phyloP scores from a whole-genome alignment of 2,113 vertebrate genomes.

The Equus przewalskii region DNA sequence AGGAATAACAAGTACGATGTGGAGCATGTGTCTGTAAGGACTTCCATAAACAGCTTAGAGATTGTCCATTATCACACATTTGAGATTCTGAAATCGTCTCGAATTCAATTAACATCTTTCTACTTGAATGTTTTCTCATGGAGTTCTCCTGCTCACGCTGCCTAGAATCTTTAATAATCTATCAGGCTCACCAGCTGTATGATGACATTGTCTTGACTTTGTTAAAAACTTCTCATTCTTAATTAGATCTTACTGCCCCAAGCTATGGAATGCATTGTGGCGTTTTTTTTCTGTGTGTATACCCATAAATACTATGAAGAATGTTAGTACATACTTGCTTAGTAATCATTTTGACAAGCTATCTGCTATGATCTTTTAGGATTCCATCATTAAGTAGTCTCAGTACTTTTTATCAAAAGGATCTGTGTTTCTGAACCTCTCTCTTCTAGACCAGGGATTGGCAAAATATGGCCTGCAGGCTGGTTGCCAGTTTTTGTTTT shows the following conservation, averaged over 20 bases:
- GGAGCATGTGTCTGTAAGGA: neutral
- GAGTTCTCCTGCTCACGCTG: neutral
- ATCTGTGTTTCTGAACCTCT: neutral
- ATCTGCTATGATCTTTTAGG: neutral
- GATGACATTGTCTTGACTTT: neutral
- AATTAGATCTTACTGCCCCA: neutral
- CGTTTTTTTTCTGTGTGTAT: neutral
- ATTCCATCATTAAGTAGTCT: neutral
- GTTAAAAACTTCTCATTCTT: neutral
- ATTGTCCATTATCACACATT: neutral
- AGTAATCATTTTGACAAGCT: slow-evolving; percentile 29
- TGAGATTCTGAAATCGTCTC: neutral
- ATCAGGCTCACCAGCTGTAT: neutral
- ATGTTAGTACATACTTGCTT: neutral
- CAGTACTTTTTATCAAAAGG: neutral
- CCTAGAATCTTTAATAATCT: neutral
- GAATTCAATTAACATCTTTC: neutral
- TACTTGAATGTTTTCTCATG: neutral
- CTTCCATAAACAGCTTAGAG: neutral
- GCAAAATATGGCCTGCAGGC: neutral
- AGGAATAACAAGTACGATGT: neutral
- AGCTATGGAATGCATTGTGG: neutral
- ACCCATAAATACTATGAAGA: neutral
- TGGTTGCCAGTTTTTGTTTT: neutral
- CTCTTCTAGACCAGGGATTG: neutral